Conservation (phyloP, 2,113 vertebrate genomes). For the Bos javanicus region DNA sequence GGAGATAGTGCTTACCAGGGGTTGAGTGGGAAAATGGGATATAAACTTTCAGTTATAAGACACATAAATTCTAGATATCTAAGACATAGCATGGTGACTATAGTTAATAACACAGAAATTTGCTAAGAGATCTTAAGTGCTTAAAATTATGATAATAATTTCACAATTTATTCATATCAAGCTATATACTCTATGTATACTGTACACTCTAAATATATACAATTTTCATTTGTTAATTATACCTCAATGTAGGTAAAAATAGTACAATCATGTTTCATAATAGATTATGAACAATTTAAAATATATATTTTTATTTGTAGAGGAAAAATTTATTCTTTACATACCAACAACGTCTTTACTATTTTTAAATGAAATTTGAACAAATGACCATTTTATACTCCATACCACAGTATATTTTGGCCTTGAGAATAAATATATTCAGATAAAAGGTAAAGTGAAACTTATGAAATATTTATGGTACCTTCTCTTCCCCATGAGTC, state of each 20-base stretch:
- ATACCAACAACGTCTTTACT: neutral
- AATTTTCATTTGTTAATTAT: neutral
- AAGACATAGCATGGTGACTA: neutral
- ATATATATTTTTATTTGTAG: neutral
- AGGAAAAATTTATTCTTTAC: neutral
- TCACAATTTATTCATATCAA: neutral
- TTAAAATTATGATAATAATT: neutral
- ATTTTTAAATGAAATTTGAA: neutral
- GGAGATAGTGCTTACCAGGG: neutral
- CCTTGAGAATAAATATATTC: neutral
- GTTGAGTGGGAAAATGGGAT: neutral
- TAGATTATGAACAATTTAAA: neutral
- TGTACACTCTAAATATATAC: neutral
- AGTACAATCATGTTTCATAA: neutral
- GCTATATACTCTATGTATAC: neutral
- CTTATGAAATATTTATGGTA: slow-evolving; percentile 28
- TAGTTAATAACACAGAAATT: neutral
- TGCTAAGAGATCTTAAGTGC: neutral
- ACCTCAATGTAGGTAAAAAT: neutral
- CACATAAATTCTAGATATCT: neutral
- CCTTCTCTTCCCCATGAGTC: slow-evolving; percentile 75
- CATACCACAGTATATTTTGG: neutral
- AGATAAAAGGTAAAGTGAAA: neutral
- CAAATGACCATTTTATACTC: neutral
- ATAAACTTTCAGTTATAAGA: neutral